These are phyloP conservation scores for Alfaro cultratus DNA, from an alignment of 2,797 vertebrate genomes.

Conservation along the genomic window DNA sequence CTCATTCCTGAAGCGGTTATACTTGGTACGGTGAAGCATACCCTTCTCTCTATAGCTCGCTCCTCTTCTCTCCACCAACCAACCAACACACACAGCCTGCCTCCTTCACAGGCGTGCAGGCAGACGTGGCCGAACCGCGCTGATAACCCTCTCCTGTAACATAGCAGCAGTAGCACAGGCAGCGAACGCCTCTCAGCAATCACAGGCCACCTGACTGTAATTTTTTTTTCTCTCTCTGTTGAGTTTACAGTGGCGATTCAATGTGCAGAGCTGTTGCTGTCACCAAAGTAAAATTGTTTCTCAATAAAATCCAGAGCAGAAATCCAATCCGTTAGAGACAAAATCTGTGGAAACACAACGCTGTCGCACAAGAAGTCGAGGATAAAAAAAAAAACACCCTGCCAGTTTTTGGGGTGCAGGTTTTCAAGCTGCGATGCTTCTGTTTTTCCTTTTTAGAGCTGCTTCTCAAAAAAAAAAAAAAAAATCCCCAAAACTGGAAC, in stretches of 20 bases:
- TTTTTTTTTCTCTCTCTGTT: conserved; percentile 51
- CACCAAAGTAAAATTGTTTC: conserved; percentile 66
- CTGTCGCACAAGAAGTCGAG: conserved; percentile 48
- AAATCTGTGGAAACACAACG: conserved; percentile 78
- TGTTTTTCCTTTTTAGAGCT: conserved; percentile 52
- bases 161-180: conserved; percentile 80
- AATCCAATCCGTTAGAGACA: conserved; percentile 70
- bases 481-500: conserved; percentile 48
- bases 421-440: conserved; percentile 60
- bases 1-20: conserved; percentile 99
- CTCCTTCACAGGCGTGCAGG: conserved; percentile 87
- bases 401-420: conserved; percentile 61
- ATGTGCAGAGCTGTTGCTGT: conserved; percentile 61
- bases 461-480: conserved; percentile 45
- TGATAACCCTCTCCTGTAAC: conserved; percentile 87
- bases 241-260: conserved; percentile 65
- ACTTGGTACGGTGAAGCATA: conserved; percentile 99
- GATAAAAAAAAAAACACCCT: conserved; percentile 33
- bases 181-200: conserved; percentile 83
- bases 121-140: conserved; percentile 86
- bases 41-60: conserved; percentile 88
- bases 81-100: conserved; percentile 75
- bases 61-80: conserved; percentile 70
- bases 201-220: conserved; percentile 73
- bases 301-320: conserved; percentile 74